phyloP scores from a whole-genome alignment of 1,140 invertebrate genomes.

The Trichomalopsis sarcophagae region DNA sequence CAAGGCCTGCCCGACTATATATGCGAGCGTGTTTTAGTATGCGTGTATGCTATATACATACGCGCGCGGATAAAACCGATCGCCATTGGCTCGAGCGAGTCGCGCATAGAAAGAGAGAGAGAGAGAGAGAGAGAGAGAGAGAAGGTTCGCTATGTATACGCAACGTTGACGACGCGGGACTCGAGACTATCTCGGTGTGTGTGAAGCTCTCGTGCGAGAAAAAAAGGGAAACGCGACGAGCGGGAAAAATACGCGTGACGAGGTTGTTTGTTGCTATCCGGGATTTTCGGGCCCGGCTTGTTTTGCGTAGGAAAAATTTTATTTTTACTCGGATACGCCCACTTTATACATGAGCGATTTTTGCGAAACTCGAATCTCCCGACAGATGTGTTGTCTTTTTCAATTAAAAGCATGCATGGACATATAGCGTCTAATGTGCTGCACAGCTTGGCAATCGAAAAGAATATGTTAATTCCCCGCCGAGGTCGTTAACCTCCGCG shows the following conservation, averaged over 20 bases:
- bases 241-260: not conserved
- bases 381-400: too few relatives aligned
- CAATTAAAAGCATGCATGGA: too few relatives aligned
- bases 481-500: too few relatives aligned
- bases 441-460: not conserved
- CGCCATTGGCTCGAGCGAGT: slow-evolving; percentile 12
- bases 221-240: not conserved
- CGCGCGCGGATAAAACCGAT: not conserved
- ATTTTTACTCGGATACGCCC: too few relatives aligned
- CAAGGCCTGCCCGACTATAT: slow-evolving; percentile 59
- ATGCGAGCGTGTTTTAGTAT: slow-evolving; percentile 2
- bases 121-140: too few relatives aligned
- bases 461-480: not conserved
- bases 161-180: not conserved
- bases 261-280: not conserved
- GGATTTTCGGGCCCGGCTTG: not conserved
- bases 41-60: not conserved
- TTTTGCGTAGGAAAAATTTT: not conserved
- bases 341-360: too few relatives aligned
- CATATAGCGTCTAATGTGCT: too few relatives aligned
- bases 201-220: not conserved
- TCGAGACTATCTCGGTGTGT: not conserved
- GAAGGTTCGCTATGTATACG: slow-evolving; percentile 6
- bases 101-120: too few relatives aligned
- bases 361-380: too few relatives aligned